Percentiles rank a stretch among this genome's conserved stretches.
These are phyloP conservation scores for Nomia melanderi DNA, from an alignment of 1,140 invertebrate species.

Conservation along the genomic window DNA sequence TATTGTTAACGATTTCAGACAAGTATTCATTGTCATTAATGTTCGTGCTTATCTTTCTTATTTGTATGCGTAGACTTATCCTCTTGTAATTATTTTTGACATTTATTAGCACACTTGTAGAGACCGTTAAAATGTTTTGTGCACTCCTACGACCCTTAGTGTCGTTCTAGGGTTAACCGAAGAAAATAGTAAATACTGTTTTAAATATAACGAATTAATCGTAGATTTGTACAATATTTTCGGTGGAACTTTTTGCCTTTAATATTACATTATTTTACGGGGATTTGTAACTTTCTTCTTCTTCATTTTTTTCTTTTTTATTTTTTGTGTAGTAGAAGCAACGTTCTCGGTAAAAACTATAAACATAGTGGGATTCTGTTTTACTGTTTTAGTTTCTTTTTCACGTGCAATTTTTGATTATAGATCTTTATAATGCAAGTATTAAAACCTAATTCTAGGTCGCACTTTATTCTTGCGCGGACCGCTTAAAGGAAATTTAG, in stretches of 20 bases:
- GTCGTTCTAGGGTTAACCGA: background rate
- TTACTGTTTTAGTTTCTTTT: background rate
- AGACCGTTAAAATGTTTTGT: too few species aligned
- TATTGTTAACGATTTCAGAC: too few species aligned
- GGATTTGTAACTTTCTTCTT: background rate
- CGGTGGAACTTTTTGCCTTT: background rate
- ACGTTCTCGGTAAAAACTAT: background rate
- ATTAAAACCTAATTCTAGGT: constrained; percentile 38
- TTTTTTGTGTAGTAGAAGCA: background rate
- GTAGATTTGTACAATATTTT: background rate
- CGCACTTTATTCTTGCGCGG: constrained; percentile 60
- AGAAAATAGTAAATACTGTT: background rate
- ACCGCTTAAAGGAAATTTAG: constrained; percentile 59
- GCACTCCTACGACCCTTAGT: background rate
- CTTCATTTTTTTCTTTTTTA: constrained; percentile 14
- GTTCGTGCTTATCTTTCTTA: too few species aligned
- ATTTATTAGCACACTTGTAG: too few species aligned
- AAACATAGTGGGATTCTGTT: background rate
- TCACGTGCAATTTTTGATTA: constrained; percentile 5
- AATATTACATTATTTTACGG: constrained; percentile 1
- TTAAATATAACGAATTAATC: background rate
- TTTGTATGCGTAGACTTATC: too few species aligned
- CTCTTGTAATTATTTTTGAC: too few species aligned
- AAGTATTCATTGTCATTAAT: too few species aligned
- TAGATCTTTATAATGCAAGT: constrained; percentile 20